Base-by-base conservation (phyloP, 2,797 vertebrate genomes). In the Heteromormyrus szaboi region DNA sequence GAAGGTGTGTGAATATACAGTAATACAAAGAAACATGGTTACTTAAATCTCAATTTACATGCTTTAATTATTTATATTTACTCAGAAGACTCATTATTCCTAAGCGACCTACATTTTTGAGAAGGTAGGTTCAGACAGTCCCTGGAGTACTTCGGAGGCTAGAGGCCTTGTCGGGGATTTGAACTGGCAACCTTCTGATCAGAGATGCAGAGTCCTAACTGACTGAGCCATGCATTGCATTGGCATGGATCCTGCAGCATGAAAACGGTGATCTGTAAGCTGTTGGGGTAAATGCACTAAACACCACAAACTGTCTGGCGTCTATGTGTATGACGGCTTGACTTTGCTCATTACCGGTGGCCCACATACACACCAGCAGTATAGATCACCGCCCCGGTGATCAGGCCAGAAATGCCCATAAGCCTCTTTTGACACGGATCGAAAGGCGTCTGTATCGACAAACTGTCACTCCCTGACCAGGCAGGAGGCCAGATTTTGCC, bases 311-410 rank as follows among this genome's bases (percentile, higher is more conserved):
- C 33, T 53, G 9, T 79, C 17, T 62, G 76, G 5, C 7, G 2
- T 87, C 41, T 25, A 17, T 62, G 19, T 62, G 37, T 46, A 6
- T 62, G 54, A 87, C 17, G 33, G 33, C 5, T 25, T 86, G 51
- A 56, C 14, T 41, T 65, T 85, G 54, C 84, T 54, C 33, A 84
- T 88, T 62, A 85, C 22, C 48, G 7, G 53, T 88, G 88, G 37
- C 88, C 88, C 83, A 84, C 53, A 85, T 88, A 50, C 44, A 84
- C 17, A 62, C 53, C n/a, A 62, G 54, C 25, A 19, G 76, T 65
- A 88, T 88, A 7, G 37, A 88, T 85, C 29, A 33, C 62, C 62
- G 1, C 25, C 53, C 76, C 8, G 4, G 19, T 59, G 19, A 22
- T 59, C 51, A 56, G 50, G 11, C 4, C 29, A 7, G 41, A 88